phyloP scores from a whole-genome alignment of 2,888 invertebrate species.

The Cacoxenus indagator region DNA sequence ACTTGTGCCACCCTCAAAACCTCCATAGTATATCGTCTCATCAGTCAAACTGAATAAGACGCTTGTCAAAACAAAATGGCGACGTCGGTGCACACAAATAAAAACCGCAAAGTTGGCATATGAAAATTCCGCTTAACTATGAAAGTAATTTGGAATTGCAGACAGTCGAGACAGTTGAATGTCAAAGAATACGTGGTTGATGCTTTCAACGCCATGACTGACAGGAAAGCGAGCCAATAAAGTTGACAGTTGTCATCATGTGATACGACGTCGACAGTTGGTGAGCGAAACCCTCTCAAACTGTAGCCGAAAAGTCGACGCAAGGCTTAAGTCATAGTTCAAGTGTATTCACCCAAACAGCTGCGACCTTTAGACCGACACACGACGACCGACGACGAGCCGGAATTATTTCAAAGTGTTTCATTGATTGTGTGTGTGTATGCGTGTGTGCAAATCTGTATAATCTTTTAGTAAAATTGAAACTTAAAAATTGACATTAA shows the following conservation, averaged over 20 bases:
- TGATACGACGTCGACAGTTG: not conserved
- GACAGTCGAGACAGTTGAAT: not conserved
- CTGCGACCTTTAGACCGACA: not conserved
- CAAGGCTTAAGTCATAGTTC: not conserved
- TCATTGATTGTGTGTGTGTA: not conserved
- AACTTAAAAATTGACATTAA: conserved; percentile 5
- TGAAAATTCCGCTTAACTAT: not conserved
- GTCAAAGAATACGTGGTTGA: not conserved
- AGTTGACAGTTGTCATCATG: conserved; percentile 48
- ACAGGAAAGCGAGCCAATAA: conserved; percentile 45
- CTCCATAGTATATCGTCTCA: not conserved
- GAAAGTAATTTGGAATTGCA: not conserved
- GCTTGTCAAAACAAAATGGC: conserved; percentile 15
- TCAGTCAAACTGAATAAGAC: not conserved
- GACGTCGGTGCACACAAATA: not conserved
- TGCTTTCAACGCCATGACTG: not conserved
- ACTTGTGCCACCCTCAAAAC: too few relatives aligned
- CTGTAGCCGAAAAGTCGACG: conserved; percentile 26
- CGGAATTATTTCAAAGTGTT: not conserved
- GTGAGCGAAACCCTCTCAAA: conserved; percentile 53
- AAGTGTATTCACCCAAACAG: not conserved
- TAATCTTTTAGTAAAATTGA: not conserved
- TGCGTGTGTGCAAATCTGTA: not conserved
- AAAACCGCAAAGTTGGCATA: conserved; percentile 7
- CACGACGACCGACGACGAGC: not conserved